phyloP scores from a whole-genome alignment of 2,797 vertebrate genomes.

The Oophaga sylvatica region DNA sequence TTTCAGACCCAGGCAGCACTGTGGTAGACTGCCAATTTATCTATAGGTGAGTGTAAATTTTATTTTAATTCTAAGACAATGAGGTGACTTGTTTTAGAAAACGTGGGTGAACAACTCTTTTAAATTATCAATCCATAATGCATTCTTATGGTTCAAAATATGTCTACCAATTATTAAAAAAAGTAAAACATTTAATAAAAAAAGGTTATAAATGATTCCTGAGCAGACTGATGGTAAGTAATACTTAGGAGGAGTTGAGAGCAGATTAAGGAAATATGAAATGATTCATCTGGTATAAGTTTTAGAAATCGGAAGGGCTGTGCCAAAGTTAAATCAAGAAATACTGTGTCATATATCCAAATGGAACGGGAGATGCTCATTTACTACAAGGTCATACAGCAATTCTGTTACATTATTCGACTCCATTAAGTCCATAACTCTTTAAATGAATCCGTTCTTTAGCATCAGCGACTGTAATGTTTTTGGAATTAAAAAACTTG shows the following conservation, averaged over 20 bases:
- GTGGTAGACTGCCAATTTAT: no score
- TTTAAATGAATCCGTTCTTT: constrained; percentile 67
- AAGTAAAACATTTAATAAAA: background rate
- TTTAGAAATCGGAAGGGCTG: constrained; percentile 66
- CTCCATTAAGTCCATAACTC: constrained; percentile 66
- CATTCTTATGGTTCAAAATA: background rate
- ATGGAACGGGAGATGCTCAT: constrained; percentile 63
- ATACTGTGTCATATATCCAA: constrained; percentile 68
- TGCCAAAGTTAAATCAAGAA: constrained; percentile 68
- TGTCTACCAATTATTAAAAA: background rate
- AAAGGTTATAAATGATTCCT: background rate
- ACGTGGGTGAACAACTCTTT: no score
- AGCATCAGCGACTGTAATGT: constrained; percentile 70
- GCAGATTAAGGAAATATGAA: constrained; percentile 62
- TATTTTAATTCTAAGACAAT: no score
- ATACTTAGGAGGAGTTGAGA: constrained; percentile 32
- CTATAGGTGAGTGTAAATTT: no score
- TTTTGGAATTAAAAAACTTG: constrained; percentile 76
- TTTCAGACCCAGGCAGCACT: no score
- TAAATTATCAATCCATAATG: background rate
- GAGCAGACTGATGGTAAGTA: constrained; percentile 33
- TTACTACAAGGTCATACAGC: constrained; percentile 65
- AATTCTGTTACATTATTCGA: constrained; percentile 67
- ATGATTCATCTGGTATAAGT: constrained; percentile 71
- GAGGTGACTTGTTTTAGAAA: no score